Evolutionary conservation across 1,140 invertebrate genomes (phyloP).

Genomic region (Myzus persicae): DNA sequence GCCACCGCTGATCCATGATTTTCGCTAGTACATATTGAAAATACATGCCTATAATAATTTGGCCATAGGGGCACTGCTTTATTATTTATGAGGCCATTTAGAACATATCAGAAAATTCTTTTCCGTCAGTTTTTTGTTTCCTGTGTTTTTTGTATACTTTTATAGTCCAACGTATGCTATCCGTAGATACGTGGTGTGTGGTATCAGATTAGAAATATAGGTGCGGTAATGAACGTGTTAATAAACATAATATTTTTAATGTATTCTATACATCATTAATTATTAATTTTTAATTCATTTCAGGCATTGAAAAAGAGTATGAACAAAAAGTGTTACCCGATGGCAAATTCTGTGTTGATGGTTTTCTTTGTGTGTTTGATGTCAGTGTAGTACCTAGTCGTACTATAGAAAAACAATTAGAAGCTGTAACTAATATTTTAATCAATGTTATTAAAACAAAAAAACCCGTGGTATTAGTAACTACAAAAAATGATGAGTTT

Average conservation of each 20-base stretch:
- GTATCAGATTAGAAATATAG: too few species aligned
- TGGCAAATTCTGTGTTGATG: constrained; percentile 92
- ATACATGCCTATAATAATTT: too few species aligned
- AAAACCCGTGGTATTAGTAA: constrained; percentile 93
- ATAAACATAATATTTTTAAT: neutral
- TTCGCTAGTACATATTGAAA: too few species aligned
- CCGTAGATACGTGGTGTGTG: too few species aligned
- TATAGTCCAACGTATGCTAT: too few species aligned
- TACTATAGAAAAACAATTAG: constrained; percentile 87
- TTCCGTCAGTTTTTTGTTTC: too few species aligned
- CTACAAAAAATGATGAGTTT: constrained; percentile 96
- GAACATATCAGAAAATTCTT: too few species aligned
- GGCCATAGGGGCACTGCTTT: too few species aligned
- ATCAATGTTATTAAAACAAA: constrained; percentile 90
- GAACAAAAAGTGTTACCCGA: constrained; percentile 93
- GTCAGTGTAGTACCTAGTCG: constrained; percentile 91
- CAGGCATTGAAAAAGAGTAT: constrained; percentile 82
- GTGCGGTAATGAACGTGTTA: too few species aligned
- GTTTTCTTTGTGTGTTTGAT: constrained; percentile 96
- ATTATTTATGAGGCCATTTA: too few species aligned
- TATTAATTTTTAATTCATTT: constrained; percentile 35
- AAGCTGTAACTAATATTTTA: constrained; percentile 81
- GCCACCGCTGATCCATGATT: too few species aligned
- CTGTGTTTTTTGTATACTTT: too few species aligned
- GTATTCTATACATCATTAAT: neutral